Conservation (phyloP, 2,888 invertebrate genomes). For the Leucoma salicis region DNA sequence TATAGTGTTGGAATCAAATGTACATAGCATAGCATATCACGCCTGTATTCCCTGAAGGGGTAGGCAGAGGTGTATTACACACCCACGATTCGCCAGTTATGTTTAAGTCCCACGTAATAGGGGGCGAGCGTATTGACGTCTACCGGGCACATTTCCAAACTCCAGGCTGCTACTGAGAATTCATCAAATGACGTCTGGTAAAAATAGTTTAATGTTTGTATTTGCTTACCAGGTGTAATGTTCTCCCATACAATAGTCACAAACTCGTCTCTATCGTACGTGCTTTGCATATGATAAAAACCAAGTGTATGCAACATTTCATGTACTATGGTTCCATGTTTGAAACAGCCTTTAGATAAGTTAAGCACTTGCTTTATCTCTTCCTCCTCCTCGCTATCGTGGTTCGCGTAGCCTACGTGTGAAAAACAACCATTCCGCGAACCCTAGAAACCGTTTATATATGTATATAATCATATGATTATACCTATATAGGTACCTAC, state of each 20-base stretch:
- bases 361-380: conserved; percentile 69
- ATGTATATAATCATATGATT: neutral
- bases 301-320: conserved; percentile 91
- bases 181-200: too few relatives aligned
- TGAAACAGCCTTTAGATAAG: conserved; percentile 80
- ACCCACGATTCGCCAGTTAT: too few relatives aligned
- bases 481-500: too few relatives aligned
- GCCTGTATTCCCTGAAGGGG: too few relatives aligned
- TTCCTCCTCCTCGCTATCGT: conserved; percentile 37
- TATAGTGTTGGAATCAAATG: too few relatives aligned
- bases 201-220: neutral
- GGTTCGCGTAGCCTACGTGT: conserved; percentile 60
- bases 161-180: too few relatives aligned
- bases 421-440: conserved; percentile 81
- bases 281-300: conserved; percentile 92
- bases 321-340: conserved; percentile 86
- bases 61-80: too few relatives aligned
- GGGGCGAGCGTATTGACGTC: too few relatives aligned
- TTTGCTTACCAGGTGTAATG: conserved; percentile 78
- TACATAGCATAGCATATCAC: too few relatives aligned
- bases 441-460: conserved; percentile 77
- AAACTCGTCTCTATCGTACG: conserved; percentile 88
- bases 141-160: too few relatives aligned
- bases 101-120: too few relatives aligned
- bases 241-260: conserved; percentile 89